Evolutionary conservation across 2,797 vertebrate genomes (phyloP).

Genomic region (Myripristis jacobus): DNA sequence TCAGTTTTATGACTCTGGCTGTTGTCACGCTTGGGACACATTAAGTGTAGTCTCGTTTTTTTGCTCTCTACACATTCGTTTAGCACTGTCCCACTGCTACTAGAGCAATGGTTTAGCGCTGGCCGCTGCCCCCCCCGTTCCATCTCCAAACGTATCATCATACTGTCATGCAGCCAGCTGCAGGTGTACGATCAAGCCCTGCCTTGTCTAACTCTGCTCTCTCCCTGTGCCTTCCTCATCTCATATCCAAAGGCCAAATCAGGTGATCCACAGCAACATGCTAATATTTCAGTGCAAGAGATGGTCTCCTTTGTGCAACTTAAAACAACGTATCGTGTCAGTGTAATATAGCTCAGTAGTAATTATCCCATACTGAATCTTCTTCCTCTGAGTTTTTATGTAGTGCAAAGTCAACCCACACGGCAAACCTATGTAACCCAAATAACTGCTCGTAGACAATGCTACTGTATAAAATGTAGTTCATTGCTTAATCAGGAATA

Average conservation of each 20-base stretch:
- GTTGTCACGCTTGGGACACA: conserved; percentile 39
- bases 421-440: conserved; percentile 45
- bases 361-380: conserved; percentile 54
- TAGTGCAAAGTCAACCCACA: conserved; percentile 11
- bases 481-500: conserved; percentile 52
- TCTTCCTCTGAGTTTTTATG: conserved; percentile 38
- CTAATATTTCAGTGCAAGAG: conserved; percentile 40
- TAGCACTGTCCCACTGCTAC: conserved; percentile 64
- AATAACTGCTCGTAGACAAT: conserved; percentile 49
- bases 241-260: conserved; percentile 64
- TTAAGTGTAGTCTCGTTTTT: conserved; percentile 55
- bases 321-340: conserved; percentile 45
- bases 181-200: conserved; percentile 54
- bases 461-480: conserved; percentile 49
- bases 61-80: conserved; percentile 44
- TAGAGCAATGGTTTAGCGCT: conserved; percentile 75
- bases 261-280: conserved; percentile 15
- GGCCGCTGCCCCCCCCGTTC: conserved; percentile 67
- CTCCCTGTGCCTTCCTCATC: conserved; percentile 83
- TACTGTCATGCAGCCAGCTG: conserved; percentile 61
- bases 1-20: conserved; percentile 48
- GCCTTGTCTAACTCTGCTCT: conserved; percentile 58
- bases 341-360: conserved; percentile 45
- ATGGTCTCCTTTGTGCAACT: conserved; percentile 28
- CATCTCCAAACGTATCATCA: conserved; percentile 56